Percentiles rank a stretch among this genome's conserved stretches.
phyloP scores from a whole-genome alignment of 1,140 invertebrate species.

The Brachionus rubens region DNA sequence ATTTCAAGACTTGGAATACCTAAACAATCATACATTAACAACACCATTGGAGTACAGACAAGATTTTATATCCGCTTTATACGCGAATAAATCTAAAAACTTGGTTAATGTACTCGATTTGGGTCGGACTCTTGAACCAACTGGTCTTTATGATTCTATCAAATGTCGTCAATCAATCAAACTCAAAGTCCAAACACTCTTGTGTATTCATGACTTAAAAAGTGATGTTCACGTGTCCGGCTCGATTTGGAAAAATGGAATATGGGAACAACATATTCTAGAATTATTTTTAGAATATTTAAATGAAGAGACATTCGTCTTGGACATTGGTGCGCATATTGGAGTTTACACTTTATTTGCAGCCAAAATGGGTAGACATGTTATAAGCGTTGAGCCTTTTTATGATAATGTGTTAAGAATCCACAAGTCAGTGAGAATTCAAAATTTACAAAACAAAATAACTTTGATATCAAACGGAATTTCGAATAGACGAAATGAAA shows the following conservation, averaged over 20 bases:
- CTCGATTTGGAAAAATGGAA: not conserved
- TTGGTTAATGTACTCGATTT: no score
- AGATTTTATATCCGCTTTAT: no score
- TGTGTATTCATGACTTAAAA: not conserved
- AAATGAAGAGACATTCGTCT: not conserved
- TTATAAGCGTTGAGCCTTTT: conserved; percentile 4
- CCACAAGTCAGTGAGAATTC: not conserved
- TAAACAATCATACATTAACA: no score
- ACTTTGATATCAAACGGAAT: not conserved
- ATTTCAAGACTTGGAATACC: no score
- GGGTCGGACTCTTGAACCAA: no score
- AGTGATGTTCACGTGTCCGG: not conserved
- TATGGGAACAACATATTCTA: not conserved
- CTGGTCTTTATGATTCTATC: not conserved
- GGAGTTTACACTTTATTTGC: conserved; percentile 21
- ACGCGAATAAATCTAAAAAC: no score
- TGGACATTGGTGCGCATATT: conserved; percentile 41
- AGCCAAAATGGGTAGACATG: not conserved
- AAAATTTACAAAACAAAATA: not conserved
- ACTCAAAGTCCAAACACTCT: not conserved
- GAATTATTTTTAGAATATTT: not conserved
- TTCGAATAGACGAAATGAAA: not conserved
- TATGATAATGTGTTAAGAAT: conserved; percentile 6
- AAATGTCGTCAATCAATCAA: not conserved
- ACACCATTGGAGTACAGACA: no score